These are phyloP conservation scores for Miichthys miiuy DNA, from an alignment of 2,797 vertebrate species.

Conservation along the genomic window DNA sequence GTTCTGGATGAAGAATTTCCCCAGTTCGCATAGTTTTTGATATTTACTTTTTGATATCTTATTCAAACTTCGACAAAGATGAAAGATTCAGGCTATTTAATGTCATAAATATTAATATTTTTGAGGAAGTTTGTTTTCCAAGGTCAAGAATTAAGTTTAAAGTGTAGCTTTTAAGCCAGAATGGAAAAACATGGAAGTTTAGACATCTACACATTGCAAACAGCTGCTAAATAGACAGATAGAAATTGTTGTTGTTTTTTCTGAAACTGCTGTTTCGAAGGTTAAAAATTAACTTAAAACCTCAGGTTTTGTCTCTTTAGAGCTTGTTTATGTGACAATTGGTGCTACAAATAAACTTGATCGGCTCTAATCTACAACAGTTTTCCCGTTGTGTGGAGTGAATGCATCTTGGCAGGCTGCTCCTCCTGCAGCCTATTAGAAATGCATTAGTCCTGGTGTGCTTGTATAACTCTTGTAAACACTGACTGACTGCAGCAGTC, in stretches of 20 bases:
- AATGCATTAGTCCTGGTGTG: conserved; percentile 42
- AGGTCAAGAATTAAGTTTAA: neutral
- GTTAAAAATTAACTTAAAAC: neutral
- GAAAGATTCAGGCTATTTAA: neutral
- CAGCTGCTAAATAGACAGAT: neutral
- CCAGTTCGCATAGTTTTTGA: neutral
- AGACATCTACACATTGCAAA: neutral
- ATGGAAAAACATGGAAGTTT: neutral
- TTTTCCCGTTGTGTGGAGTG: conserved; percentile 20
- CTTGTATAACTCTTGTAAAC: conserved; percentile 44
- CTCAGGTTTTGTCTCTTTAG: neutral
- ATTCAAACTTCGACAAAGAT: neutral
- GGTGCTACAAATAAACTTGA: neutral
- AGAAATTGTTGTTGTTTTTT: neutral
- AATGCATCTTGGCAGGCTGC: conserved; percentile 24
- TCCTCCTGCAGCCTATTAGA: conserved; percentile 36
- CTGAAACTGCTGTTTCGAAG: neutral
- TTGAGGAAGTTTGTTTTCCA: neutral
- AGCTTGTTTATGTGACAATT: neutral
- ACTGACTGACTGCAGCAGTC: conserved; percentile 30
- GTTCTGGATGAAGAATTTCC: conserved; percentile 7
- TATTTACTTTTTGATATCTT: conserved; percentile 4
- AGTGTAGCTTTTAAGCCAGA: neutral
- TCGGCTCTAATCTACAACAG: conserved; percentile 1
- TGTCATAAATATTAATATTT: neutral